Conservation (phyloP, 1,140 invertebrate species). For the Elysia chlorotica region DNA sequence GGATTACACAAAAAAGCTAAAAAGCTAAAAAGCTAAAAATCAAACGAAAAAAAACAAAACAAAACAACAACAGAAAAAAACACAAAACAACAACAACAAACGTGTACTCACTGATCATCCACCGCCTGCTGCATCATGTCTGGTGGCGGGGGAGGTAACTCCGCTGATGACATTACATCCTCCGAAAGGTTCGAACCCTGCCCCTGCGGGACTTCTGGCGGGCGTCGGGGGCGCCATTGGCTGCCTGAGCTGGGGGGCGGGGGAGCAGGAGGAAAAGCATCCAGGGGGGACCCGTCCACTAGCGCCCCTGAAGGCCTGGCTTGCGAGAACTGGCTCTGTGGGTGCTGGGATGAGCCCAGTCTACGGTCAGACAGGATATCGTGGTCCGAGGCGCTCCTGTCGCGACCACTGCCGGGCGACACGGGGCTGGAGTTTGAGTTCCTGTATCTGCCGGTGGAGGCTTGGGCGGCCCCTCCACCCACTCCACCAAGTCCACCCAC, state of each 20-base stretch:
- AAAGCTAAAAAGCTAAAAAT: no score
- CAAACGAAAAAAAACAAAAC: no score
- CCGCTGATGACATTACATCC: no score
- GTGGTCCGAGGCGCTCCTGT: constrained; percentile 14
- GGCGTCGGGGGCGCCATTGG: neutral
- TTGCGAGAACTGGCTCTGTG: neutral
- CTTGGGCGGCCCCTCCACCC: no score
- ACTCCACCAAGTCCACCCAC: no score
- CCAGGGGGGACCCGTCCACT: neutral
- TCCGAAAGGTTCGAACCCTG: neutral
- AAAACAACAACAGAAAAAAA: no score
- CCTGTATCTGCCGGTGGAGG: no score
- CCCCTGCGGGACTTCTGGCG: neutral
- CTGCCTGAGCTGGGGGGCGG: neutral
- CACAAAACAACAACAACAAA: no score
- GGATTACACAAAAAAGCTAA: no score
- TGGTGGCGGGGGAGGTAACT: neutral
- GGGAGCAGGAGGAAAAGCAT: neutral
- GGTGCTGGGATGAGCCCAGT: neutral
- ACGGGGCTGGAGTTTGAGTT: neutral
- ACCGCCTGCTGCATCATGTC: neutral
- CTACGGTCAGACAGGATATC: constrained; percentile 8
- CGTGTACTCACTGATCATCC: no score
- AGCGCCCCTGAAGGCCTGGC: neutral
- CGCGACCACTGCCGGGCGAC: neutral